phyloP scores from a whole-genome alignment of 1,140 invertebrate genomes.

The Druon quercuslanigerum region DNA sequence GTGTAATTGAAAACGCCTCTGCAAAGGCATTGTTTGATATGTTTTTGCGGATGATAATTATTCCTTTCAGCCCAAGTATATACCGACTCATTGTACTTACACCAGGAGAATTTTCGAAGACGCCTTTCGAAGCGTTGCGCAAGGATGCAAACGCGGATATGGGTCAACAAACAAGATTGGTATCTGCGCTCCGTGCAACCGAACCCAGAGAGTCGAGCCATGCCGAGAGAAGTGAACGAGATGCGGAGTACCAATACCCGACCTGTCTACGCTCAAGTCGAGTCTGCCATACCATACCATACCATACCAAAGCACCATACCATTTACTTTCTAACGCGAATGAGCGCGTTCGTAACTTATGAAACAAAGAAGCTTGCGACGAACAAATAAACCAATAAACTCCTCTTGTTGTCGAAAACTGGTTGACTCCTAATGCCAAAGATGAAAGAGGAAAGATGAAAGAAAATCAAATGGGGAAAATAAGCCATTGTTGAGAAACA shows the following conservation, averaged over 20 bases:
- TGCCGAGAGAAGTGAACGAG: constrained; percentile 52
- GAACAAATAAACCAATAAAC: constrained; percentile 46
- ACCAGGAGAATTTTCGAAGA: constrained; percentile 64
- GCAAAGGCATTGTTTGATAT: constrained; percentile 24
- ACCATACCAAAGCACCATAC: constrained; percentile 18
- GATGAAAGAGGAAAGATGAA: not conserved
- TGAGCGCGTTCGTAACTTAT: constrained; percentile 68
- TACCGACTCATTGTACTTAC: not conserved
- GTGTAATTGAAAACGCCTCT: constrained; percentile 28
- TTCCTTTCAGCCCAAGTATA: not conserved
- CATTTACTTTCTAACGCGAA: constrained; percentile 71
- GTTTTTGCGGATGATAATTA: constrained; percentile 17
- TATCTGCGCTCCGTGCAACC: constrained; percentile 64
- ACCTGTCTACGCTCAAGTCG: constrained; percentile 48
- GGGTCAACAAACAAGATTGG: constrained; percentile 75
- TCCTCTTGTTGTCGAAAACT: not conserved
- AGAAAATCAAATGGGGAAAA: not conserved
- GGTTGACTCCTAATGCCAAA: not conserved
- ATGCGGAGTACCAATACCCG: constrained; percentile 57
- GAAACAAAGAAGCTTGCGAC: constrained; percentile 60
- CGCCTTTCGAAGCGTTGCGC: constrained; percentile 68
- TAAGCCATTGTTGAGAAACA: not conserved
- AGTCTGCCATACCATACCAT: constrained; percentile 32
- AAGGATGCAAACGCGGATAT: constrained; percentile 72
- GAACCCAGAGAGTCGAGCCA: not conserved